Base-by-base conservation (phyloP, 2,797 vertebrate genomes). In the Schizothorax lantsangensis region DNA sequence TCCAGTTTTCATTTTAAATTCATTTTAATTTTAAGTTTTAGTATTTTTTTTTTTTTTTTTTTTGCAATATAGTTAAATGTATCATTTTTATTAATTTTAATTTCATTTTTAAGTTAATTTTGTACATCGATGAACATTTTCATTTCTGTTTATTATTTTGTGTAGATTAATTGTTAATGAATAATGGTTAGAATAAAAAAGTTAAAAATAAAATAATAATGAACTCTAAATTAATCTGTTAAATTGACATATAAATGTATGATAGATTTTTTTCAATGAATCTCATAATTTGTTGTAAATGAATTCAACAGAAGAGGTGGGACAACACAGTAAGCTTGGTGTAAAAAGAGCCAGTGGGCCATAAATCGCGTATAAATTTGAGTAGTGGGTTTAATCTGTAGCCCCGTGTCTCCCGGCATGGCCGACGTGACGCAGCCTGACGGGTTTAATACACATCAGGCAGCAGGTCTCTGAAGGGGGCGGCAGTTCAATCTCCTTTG, bases 371-470 rank as follows among this genome's bases (percentile, higher is more conserved):
- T 30, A 30, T 30, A 30, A 30, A 30, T 95, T 94, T 94, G 82
- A 89, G 87, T 7, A 86, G 90, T 90, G 92, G 91, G 90, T 94
- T 86, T 95, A 95, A 95, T 94, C 95, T 93, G 89, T 92, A 49
- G 71, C 64, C 57, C 49, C 10, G 14, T 47, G 81, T 83, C 15
- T 7, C 72, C 38, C 59, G 8, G 71, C 45, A 59, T 59, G 74
- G 59, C 71, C 52, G 15, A 30, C 23, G 66, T 84, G 89, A 90
- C 89, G 88, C 91, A 91, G 90, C 89, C 87, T 84, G 57, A 84
- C 43, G 11, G 71, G 17, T 74, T 84, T 84, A 64, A 74, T 36
- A 47, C 71, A 74, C 71, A 64, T 66, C 72, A 74, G 54, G 11
- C 71, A n/a, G 57, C 43, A 84, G 83, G 36, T 75, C 83, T 57